These are phyloP conservation scores for Drosophila kanekoi DNA, from an alignment of 2,888 invertebrate genomes.

Conservation along the genomic window DNA sequence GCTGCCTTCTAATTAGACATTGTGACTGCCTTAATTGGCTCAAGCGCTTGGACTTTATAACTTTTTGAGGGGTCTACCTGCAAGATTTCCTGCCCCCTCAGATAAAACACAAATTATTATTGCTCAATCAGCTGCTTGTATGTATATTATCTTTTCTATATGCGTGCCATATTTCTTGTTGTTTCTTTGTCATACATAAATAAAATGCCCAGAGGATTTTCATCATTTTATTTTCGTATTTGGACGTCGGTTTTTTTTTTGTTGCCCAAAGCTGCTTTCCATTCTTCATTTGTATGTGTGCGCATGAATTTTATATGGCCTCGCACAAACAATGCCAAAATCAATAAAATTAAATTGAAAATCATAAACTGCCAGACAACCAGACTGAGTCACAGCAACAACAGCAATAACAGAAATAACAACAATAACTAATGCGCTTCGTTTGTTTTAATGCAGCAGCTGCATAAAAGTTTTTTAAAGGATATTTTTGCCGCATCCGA, in stretches of 20 bases:
- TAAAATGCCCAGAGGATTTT: constrained; percentile 57
- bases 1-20: constrained; percentile 74
- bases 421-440: constrained; percentile 27
- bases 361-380: constrained; percentile 49
- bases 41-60: constrained; percentile 67
- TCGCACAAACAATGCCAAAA: constrained; percentile 57
- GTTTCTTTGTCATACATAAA: constrained; percentile 51
- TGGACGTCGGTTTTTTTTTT: constrained; percentile 1
- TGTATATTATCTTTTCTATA: constrained; percentile 4
- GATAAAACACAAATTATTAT: constrained; percentile 65
- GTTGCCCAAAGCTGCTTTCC: constrained; percentile 63
- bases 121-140: constrained; percentile 39
- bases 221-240: constrained; percentile 37
- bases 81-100: constrained; percentile 22
- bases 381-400: constrained; percentile 9
- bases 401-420: constrained; percentile 1
- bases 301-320: constrained; percentile 58
- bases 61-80: constrained; percentile 45
- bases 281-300: constrained; percentile 55
- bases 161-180: not conserved
- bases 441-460: constrained; percentile 28
- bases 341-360: constrained; percentile 76
- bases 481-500: constrained; percentile 9
- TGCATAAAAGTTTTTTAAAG: constrained; percentile 28
- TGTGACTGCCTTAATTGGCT: constrained; percentile 74